Base-by-base conservation (phyloP, 2,113 vertebrate genomes). In the Perca fluviatilis region DNA sequence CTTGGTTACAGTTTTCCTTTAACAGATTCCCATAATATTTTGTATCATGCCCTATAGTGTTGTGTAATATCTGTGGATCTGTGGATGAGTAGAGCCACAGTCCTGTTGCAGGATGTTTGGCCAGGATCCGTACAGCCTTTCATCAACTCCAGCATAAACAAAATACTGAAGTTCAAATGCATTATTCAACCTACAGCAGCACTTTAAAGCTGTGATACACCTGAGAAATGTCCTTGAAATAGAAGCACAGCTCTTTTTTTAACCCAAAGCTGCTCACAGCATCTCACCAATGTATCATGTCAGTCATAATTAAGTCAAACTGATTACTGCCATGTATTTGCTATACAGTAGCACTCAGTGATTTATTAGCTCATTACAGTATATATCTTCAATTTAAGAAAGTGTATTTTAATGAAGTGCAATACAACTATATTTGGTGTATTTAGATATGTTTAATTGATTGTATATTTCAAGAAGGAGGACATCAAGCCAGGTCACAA, bases 271-370 rank as follows among this genome's bases (percentile, higher is more conserved):
- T 1, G 21, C 36, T 77, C 25, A 49, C 23, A n/a, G 40, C 36
- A n/a, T 56, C 40, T 78, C 46, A 43, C 43, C 25, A 43, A 15
- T 7, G 16, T 77, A 36, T 18, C 40, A 62, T 74, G 67, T 68
- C 67, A 73, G 27, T 73, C 67, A 68, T 73, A 67, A 51, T 68
- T 40, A 63, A 5, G 6, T 47, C 54, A 47, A 76, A 85, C 33
- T 65, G 33, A 85, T 80, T 19, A 63, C 43, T 69, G 58, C 5
- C 27, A 69, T 76, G 57, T 50, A 69, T 57, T 46, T 64, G 4
- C 21, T 6, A 19, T 19, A 43, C 40, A 43, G 40, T 11, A 56
- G 30, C 21, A 15, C 14, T 18, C 14, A 14, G 53, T 60, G 56
- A 71, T 79, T 53, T 67, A 71, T 79, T 49, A 46, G 8, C 33